Base-by-base conservation (phyloP, 2,888 invertebrate genomes). In the Formica aserva region DNA sequence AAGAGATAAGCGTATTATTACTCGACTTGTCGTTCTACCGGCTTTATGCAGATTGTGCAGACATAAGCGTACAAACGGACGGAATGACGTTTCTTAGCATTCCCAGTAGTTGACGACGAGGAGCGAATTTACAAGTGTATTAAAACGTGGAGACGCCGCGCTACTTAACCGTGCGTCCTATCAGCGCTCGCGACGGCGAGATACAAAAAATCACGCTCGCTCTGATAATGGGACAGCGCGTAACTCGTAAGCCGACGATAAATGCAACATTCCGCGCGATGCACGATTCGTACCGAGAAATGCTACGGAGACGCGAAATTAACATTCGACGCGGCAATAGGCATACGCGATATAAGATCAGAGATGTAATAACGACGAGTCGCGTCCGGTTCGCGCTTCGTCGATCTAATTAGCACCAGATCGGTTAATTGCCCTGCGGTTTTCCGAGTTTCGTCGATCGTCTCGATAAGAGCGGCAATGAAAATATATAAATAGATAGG, bases 391-490 rank as follows among this genome's bases (percentile, higher is more conserved):
- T 48, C 26, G 71, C 78, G 45, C 48, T 11, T 52, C 57, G 22
- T 41, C 85, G 84, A 77, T 86, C 84, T 85, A 89, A 89, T 88
- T 88, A 89, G 72, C 63, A 67, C 9, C 88, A 83, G 83, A 67
- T 84, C n/a, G 72, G 83, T 72, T 74, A 82, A 88, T 85, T 85
- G 84, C 41, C 69, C 45, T 62, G 32, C 2, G 69, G 55, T 26
- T 83, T 89, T 71, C 83, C 45, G 52, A 63, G 45, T 81, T 76
- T 83, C 65, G 69, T 11, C 57, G 82, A 87, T 89, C 80, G 71
- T 3, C 45, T 3, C 45, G 86, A 86, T 85, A 89, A 74, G 84
- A 82, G 81, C 78, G 62, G 35, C 35, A 78, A 71, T 35, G 52
- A 69, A 83, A 65, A 65, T 29, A 22, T 52, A 65, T 71, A 72